Evolutionary conservation across 1,140 invertebrate genomes (phyloP), one percentile per base, ranked within the genome.

Genomic region (Megathymus violae): DNA sequence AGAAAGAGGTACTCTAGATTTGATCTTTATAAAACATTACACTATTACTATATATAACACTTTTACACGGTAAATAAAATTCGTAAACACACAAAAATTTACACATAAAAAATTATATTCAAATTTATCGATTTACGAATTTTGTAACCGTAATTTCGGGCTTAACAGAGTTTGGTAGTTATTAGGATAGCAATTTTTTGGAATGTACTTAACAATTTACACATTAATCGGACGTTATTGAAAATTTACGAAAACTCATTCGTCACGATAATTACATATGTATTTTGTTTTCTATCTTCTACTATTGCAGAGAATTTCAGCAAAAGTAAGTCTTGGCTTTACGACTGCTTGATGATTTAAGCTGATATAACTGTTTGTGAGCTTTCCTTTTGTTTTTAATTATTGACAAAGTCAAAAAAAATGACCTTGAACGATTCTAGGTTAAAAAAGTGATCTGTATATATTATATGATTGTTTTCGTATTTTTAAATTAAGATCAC

Each of bases 1-100:
- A 88, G 48, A 86, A 87, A 75, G 84, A 90, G 87, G 87, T 90
- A 87, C 41, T 71, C 25, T 51, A 64, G 41, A 19, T 40, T 46
- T 34, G 22, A 41, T 17, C 36, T 44, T 38, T 10, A 10, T 14
- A 36, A 60, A 19, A 17, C 9, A 63, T 4, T 54, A 61, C 19
- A 65, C 58, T 54, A n/a, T 11, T 38, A 56, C 52, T 67, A 17
- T 27, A 62, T n/a, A 62, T 22, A 40, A 61, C 48, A 52, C 41
- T 14, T 14, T 13, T 31, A 16, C 19, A 46, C 11, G 16, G 25
- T 19, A 11, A 17, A 50, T 27, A 36, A 34, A 50, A 34, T 34
- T 50, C 25, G 22, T 50, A 3, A 36, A 36, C 4, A 36, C n/a
- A 38, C 19, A 40, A 40, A 51, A 14, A 3, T 38, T 40, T 40